These are phyloP conservation scores for Adela reaumurella DNA, from an alignment of 2,888 invertebrate genomes.

Conservation along the genomic window DNA sequence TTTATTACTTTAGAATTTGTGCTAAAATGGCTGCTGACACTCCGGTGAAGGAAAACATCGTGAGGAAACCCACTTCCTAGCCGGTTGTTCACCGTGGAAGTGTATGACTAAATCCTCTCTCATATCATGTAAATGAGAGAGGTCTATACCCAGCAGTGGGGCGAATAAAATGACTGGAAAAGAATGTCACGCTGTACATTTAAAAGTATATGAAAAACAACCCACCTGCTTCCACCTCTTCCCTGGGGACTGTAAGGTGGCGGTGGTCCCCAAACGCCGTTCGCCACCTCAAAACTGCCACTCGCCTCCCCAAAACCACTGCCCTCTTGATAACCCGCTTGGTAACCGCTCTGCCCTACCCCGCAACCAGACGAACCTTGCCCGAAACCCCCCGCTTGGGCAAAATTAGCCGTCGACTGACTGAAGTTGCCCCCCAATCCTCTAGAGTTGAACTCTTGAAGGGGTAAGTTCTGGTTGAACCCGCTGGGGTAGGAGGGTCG, in stretches of 20 bases:
- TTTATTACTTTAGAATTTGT: too few species aligned
- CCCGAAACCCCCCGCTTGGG: slow-evolving; percentile 9
- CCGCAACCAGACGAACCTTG: slow-evolving; percentile 16
- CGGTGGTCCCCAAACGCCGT: slow-evolving; percentile 79
- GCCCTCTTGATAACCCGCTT: slow-evolving; percentile 35
- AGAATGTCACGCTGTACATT: too few species aligned
- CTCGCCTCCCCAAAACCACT: slow-evolving; percentile 55
- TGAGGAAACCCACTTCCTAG: too few species aligned
- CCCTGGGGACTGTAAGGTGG: slow-evolving; percentile 85
- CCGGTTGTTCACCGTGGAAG: too few species aligned
- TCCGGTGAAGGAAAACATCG: too few species aligned
- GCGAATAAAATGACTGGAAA: too few species aligned
- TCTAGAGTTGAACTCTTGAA: background rate
- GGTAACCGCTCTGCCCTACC: too few species aligned
- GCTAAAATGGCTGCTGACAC: too few species aligned
- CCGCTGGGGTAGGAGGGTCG: slow-evolving; percentile 21
- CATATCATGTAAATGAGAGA: too few species aligned
- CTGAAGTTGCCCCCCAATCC: background rate
- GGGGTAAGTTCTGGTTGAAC: slow-evolving; percentile 10
- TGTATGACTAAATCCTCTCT: too few species aligned
- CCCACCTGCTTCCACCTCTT: slow-evolving; percentile 32
- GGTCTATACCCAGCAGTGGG: too few species aligned
- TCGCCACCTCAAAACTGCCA: slow-evolving; percentile 54
- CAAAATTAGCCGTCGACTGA: slow-evolving; percentile 5
- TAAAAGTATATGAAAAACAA: too few species aligned